Percentiles rank a stretch among this genome's conserved stretches.
These are phyloP conservation scores for Bembecia ichneumoniformis DNA, from an alignment of 2,888 invertebrate species.

Conservation along the genomic window DNA sequence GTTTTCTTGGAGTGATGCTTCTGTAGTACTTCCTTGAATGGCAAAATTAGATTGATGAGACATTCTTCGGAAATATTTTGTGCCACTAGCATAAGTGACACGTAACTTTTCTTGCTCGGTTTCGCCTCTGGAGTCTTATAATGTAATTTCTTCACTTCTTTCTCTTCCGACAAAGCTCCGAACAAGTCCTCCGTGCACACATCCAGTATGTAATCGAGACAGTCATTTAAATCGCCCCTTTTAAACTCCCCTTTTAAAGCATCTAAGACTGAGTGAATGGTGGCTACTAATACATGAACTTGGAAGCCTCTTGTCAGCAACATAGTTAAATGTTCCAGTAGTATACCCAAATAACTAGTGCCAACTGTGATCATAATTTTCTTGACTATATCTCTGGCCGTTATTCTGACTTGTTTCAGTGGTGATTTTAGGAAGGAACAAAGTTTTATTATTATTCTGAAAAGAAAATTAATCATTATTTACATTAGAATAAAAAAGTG, in stretches of 20 bases:
- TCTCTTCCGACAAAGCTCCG: constrained; percentile 90
- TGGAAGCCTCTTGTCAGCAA: constrained; percentile 91
- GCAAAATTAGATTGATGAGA: constrained; percentile 82
- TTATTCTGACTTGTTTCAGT: constrained; percentile 86
- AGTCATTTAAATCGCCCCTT: constrained; percentile 84
- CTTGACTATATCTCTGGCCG: constrained; percentile 91
- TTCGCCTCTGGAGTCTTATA: constrained; percentile 87
- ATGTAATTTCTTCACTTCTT: constrained; percentile 88
- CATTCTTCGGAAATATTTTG: constrained; percentile 83
- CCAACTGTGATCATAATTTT: constrained; percentile 91
- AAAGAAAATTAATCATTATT: constrained; percentile 19
- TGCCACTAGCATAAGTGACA: constrained; percentile 86
- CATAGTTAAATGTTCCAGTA: constrained; percentile 85
- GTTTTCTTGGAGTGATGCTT: constrained; percentile 85
- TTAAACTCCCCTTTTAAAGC: constrained; percentile 79
- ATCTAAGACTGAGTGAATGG: constrained; percentile 86
- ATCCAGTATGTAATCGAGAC: constrained; percentile 82
- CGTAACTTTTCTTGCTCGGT: constrained; percentile 86
- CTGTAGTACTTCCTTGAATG: constrained; percentile 85
- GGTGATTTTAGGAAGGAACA: constrained; percentile 93
- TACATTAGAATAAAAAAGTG: no score
- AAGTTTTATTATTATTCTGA: constrained; percentile 87
- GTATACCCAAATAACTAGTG: constrained; percentile 80
- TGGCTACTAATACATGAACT: constrained; percentile 92
- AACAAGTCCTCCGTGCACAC: constrained; percentile 92